Evolutionary conservation across 2,113 vertebrate species (phyloP), one percentile per base, ranked within the genome.

Genomic region (Cichladusa arquata): DNA sequence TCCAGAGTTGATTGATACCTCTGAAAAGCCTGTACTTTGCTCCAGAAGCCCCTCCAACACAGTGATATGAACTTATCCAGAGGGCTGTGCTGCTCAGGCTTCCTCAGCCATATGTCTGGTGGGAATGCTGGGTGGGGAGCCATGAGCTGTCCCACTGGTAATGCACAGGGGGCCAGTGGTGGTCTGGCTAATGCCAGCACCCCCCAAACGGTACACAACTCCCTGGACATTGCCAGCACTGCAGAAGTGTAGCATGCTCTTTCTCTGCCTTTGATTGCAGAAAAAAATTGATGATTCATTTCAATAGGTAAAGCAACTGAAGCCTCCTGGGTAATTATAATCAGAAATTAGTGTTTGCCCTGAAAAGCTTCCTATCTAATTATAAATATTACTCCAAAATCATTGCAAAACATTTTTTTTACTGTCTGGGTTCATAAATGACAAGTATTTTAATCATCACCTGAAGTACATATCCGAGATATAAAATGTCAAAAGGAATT

Each of bases 71-170:
- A 58, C 3, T 74, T 36, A 0, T 19, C 10, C 42, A 42, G 73
- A 86, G 50, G 45, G 50, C 42, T 78, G 36, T 22, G 67, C 47
- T 48, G 31, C 78, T 25, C 5, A 0, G 60, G 61, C 15, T 58
- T 4, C 2, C 0, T 11, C 4, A 3, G 15, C 44, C 45, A 16
- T 3, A 2, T 29, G 31, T 26, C 20, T 0, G 8, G 16, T 0
- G 15, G 58, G 56, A 22, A n/a, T 20, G 15, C 31, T 8, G 18
- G 31, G 6, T 18, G 36, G 45, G 33, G 22, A 26, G 44, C 53
- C 36, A 26, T 3, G 6, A 19, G n/a, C 12, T 48, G 44, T n/a
- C 60, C 3, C 1, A 51, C 10, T 0, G 19, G n/a, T 5, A 23
- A n/a, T 14, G 20, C 22, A 10, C 0, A 0, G 13, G 33, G 11